Evolutionary conservation across 2,888 invertebrate genomes (phyloP), one percentile per base, ranked within the genome.

Genomic region (Sycophila texana): DNA sequence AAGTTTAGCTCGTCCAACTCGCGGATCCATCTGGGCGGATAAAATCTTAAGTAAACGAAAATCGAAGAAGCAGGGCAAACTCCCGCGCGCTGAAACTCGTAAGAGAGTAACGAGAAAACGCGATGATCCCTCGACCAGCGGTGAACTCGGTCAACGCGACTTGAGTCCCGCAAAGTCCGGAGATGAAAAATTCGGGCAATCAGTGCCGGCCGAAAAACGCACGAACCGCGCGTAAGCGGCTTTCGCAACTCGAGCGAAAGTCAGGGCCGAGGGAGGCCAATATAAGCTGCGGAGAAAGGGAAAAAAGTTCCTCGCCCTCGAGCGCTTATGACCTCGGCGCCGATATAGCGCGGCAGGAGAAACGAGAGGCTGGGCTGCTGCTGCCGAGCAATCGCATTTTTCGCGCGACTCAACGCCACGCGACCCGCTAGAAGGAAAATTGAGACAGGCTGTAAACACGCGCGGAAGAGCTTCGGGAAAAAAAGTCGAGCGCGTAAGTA

Each of bases 111-210:
- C 39, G 39, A 39, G 63, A 63, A 67, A 67, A 53, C 53, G 10
- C 18, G 16, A 12, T 30, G 30, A 70, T 70, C 14, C 20, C 18
- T 20, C 3, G 20, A 20, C 39, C 26, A 22, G 71, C 53, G 58
- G 71, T 12, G 57, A 71, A 71, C 71, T 58, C 39, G 58, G 57
- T 47, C 58, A 71, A 65, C 47, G 58, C 58, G n/a, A 49, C 47
- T 58, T 58, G 58, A 58, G 58, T 58, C 71, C 53, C 71, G 58
- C 58, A 60, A 71, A 71, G 39, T 22, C 20, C 3, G 47, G 72
- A 72, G 30, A 72, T 61, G 72, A 47, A 53, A 72, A 60, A 61
- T 72, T 72, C 61, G 49, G 51, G 61, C 72, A 72, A 72, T 72
- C 26, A 72, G 53, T 61, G 53, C 26, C 39, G 10, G 22, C 55